These are phyloP conservation scores for Galbula dea DNA, from an alignment of 2,113 vertebrate genomes.

Conservation along the genomic window DNA sequence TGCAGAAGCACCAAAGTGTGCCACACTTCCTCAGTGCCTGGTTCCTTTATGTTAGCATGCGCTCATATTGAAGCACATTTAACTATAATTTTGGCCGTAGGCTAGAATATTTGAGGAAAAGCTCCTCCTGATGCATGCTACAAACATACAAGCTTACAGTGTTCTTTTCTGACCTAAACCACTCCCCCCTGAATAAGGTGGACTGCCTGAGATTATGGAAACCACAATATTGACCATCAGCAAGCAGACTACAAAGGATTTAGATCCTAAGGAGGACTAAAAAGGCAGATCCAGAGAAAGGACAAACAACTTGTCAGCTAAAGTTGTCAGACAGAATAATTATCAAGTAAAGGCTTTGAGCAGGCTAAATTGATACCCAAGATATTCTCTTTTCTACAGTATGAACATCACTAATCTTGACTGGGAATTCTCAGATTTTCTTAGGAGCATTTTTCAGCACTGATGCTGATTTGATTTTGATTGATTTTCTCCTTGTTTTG, in stretches of 20 bases:
- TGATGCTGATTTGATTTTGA: neutral
- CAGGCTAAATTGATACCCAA: neutral
- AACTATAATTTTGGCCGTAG: neutral
- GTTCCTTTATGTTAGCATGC: neutral
- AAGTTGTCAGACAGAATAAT: neutral
- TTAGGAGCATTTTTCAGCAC: neutral
- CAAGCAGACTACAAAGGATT: neutral
- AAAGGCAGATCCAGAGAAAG: neutral
- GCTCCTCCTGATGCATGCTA: neutral
- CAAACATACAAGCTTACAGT: neutral
- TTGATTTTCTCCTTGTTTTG: neutral
- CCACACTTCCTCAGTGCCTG: fast-evolving
- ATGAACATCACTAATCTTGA: neutral
- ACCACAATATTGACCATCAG: neutral
- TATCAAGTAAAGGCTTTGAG: neutral
- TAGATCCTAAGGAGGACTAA: neutral
- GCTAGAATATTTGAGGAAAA: neutral
- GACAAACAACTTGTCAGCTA: neutral
- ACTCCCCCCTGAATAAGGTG: neutral
- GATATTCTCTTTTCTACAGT: neutral
- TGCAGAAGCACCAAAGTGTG: neutral
- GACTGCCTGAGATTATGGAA: neutral
- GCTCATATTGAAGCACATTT: neutral
- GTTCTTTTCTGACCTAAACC: neutral
- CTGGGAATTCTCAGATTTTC: neutral